Evolutionary conservation across 2,888 invertebrate genomes (phyloP).

Genomic region (Endomychus coccineus): DNA sequence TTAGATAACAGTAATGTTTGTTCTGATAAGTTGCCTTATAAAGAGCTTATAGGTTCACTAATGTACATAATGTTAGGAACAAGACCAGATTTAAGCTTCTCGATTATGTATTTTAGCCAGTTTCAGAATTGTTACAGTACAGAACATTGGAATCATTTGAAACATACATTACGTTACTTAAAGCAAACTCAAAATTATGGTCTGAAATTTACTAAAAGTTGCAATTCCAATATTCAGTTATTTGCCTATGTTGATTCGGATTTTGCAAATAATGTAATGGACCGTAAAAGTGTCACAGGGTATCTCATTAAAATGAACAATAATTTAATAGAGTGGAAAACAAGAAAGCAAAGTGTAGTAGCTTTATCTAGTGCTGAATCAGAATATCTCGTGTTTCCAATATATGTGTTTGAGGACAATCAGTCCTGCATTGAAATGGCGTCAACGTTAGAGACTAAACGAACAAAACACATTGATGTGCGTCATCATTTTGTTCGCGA

Average conservation of each 20-base stretch:
- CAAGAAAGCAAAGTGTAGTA: conserved; percentile 17
- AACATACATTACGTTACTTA: conserved; percentile 19
- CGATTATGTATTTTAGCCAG: conserved; percentile 21
- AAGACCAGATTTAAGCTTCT: conserved; percentile 23
- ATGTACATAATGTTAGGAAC: conserved; percentile 25
- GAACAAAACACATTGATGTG: conserved; percentile 19
- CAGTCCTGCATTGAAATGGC: conserved; percentile 17
- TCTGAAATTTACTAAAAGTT: conserved; percentile 16
- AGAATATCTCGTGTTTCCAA: conserved; percentile 1
- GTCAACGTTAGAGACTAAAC: conserved; percentile 16
- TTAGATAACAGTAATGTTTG: conserved; percentile 1
- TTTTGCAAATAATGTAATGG: conserved; percentile 15
- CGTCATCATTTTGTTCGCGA: conserved; percentile 16
- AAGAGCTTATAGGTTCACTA: conserved; percentile 20
- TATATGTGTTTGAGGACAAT: conserved; percentile 8
- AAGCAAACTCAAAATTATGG: conserved; percentile 17
- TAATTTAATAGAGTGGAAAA: conserved; percentile 14
- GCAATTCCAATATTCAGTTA: conserved; percentile 8
- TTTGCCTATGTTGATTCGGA: conserved; percentile 15
- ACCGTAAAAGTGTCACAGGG: conserved; percentile 17
- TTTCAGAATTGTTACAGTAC: conserved; percentile 20
- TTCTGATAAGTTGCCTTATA: conserved; percentile 4
- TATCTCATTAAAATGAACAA: conserved; percentile 15
- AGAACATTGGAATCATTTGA: conserved; percentile 21
- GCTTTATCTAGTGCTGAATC: conserved; percentile 3